Percentiles rank a stretch among this genome's conserved stretches.
phyloP scores from a whole-genome alignment of 2,797 vertebrate genomes.

The Sebastes itinus region DNA sequence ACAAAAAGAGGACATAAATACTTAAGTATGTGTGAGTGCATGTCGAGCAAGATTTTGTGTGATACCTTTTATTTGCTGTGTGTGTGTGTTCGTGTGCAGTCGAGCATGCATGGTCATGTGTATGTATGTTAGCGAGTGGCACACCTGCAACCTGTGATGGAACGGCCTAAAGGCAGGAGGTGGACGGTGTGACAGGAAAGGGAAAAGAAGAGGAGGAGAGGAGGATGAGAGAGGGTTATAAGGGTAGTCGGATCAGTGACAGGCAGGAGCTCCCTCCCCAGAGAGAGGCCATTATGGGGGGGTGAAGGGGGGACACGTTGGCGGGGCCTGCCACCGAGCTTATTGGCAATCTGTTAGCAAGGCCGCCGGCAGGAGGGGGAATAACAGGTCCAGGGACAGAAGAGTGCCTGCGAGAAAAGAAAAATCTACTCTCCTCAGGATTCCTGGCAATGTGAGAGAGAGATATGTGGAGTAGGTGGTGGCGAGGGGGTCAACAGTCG shows the following conservation, averaged over 20 bases:
- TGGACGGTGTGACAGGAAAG: constrained; percentile 51
- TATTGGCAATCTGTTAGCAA: constrained; percentile 86
- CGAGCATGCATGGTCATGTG: constrained; percentile 15
- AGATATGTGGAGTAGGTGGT: constrained; percentile 47
- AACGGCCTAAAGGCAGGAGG: constrained; percentile 29
- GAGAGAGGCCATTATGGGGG: constrained; percentile 74
- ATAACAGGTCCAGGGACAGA: constrained; percentile 65
- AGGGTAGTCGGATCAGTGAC: constrained; percentile 72
- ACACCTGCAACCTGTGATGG: constrained; percentile 34
- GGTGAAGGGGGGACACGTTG: constrained; percentile 54
- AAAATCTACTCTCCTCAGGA: constrained; percentile 66
- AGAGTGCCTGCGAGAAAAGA: constrained; percentile 56
- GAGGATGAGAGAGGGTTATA: constrained; percentile 60
- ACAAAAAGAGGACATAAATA: constrained; percentile 32
- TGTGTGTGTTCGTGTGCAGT: constrained; percentile 18
- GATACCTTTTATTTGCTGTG: not conserved
- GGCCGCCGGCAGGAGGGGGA: constrained; percentile 63
- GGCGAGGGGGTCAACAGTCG: constrained; percentile 42
- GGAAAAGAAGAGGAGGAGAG: constrained; percentile 26
- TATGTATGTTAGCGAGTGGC: not conserved
- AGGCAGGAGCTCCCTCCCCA: constrained; percentile 67
- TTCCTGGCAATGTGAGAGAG: constrained; percentile 39
- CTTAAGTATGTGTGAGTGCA: constrained; percentile 14
- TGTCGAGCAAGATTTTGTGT: not conserved
- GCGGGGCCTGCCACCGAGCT: constrained; percentile 74